These are phyloP conservation scores for Boleophthalmus pectinirostris DNA, from an alignment of 2,113 vertebrate genomes.

Conservation along the genomic window DNA sequence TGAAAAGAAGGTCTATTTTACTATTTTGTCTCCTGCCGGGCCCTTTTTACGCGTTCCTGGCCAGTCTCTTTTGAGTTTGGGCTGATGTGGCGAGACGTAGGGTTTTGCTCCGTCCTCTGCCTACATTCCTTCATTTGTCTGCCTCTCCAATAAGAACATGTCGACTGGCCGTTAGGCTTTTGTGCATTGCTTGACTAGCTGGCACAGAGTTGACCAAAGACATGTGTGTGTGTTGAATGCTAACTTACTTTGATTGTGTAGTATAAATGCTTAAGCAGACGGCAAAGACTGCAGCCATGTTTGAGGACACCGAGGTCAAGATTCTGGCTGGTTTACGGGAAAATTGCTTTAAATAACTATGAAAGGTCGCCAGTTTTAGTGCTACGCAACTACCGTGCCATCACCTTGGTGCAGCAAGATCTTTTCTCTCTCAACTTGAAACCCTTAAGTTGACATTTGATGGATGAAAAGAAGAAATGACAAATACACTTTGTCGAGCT, in stretches of 20 bases:
- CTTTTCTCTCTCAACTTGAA: neutral
- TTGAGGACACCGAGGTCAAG: conserved; percentile 30
- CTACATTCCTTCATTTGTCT: conserved; percentile 68
- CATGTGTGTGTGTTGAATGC: conserved; percentile 59
- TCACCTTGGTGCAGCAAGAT: neutral
- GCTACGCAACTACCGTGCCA: neutral
- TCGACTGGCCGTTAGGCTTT: conserved; percentile 55
- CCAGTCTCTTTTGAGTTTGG: conserved; percentile 67
- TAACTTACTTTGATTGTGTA: conserved; percentile 56
- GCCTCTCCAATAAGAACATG: conserved; percentile 59
- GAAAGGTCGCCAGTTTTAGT: neutral
- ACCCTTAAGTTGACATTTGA: conserved; percentile 18
- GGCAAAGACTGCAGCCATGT: conserved; percentile 17
- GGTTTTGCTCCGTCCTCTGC: conserved; percentile 45
- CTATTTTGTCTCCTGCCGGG: conserved; percentile 57
- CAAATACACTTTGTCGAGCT: conserved; percentile 39
- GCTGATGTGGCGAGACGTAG: conserved; percentile 66
- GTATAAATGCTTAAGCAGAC: conserved; percentile 36
- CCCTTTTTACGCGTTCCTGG: conserved; percentile 66
- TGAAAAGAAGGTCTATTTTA: conserved; percentile 55
- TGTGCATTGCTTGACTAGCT: conserved; percentile 52
- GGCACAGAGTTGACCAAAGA: conserved; percentile 33
- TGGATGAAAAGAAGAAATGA: conserved; percentile 38
- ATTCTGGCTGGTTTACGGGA: neutral
- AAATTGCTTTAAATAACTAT: neutral